A percentile compares a stretch with the other conserved stretches of the same genome.
Conservation (phyloP, 2,888 invertebrate species). For the Caenorhabditis parvicauda region DNA sequence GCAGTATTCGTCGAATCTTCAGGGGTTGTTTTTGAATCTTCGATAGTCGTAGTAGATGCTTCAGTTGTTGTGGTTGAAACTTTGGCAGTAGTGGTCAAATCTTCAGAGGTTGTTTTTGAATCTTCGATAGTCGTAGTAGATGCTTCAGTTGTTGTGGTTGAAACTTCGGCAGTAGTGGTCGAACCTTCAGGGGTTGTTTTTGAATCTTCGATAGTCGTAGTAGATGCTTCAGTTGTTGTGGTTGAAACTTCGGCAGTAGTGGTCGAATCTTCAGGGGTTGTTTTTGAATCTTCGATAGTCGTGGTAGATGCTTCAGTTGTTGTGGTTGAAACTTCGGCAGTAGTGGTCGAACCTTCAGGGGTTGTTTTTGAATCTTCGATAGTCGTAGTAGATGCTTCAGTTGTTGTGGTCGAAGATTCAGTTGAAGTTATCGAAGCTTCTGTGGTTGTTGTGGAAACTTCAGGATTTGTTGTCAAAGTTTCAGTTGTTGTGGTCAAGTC, state of each 20-base stretch:
- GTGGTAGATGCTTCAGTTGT: constrained; percentile 3
- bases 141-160: constrained; percentile 1
- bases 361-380: background rate
- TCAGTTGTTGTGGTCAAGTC: constrained; percentile 6
- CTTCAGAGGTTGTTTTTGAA: background rate
- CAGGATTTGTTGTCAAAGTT: background rate
- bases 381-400: background rate
- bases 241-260: background rate
- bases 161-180: background rate
- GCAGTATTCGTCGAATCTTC: too few relatives aligned
- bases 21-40: constrained; percentile 3
- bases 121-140: background rate
- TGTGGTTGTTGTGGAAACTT: background rate
- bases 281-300: background rate
- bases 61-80: constrained; percentile 4
- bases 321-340: constrained; percentile 5
- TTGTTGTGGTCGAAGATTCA: constrained; percentile 1
- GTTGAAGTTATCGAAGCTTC: background rate
- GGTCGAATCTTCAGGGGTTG: background rate
- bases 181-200: background rate
- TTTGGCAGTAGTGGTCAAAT: background rate
- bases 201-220: too few relatives aligned
- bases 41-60: constrained; percentile 5
- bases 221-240: constrained; percentile 2
- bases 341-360: background rate